Conservation (phyloP, 2,888 invertebrate genomes). For the Sepioteuthis lessoniana region DNA sequence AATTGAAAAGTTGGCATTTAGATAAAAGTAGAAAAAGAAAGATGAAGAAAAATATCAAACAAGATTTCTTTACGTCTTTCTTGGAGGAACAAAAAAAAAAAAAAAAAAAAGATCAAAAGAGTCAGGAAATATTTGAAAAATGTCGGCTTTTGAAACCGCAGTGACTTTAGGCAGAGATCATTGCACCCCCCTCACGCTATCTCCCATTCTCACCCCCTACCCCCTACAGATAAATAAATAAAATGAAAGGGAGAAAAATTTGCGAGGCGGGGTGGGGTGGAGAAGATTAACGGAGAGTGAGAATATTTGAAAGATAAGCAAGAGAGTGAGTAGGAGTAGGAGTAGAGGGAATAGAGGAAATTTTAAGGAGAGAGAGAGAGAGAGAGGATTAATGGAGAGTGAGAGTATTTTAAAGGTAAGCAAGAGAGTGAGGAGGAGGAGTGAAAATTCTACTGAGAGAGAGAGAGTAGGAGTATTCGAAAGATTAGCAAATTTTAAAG, state of each 20-base stretch:
- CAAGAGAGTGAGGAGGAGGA: no score
- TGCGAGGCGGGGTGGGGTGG: no score
- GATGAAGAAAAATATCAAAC: not conserved
- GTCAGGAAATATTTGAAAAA: not conserved
- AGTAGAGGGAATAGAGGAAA: not conserved
- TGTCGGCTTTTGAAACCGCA: conserved; percentile 17
- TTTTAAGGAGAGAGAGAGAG: not conserved
- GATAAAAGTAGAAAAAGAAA: not conserved
- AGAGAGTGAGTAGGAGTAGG: not conserved
- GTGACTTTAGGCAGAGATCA: not conserved
- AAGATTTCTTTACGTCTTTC: not conserved
- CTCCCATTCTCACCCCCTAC: no score
- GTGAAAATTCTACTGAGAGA: no score
- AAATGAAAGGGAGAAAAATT: no score
- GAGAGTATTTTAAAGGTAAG: no score
- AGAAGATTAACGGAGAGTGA: no score
- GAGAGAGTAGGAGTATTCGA: no score
- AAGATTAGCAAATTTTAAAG: not conserved
- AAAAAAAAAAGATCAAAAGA: not conserved
- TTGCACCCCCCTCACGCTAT: not conserved
- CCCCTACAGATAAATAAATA: not conserved
- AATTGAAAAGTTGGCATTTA: not conserved
- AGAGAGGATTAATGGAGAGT: no score
- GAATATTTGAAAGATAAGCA: no score
- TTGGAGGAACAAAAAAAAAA: no score